These are phyloP conservation scores for Eulemur coronatus DNA, from an alignment of 2,797 vertebrate species.

Conservation along the genomic window DNA sequence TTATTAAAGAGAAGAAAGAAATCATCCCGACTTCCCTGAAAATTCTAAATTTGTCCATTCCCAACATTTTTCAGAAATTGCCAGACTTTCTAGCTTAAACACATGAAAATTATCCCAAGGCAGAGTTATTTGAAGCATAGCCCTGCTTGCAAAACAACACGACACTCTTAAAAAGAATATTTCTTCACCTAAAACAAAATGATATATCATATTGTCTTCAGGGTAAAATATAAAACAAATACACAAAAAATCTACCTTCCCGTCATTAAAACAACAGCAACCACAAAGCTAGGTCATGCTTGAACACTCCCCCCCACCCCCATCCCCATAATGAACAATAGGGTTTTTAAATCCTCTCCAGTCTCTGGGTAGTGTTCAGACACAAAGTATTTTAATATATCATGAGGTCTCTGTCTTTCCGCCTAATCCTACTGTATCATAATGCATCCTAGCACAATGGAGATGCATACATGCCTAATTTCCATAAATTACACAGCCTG, in stretches of 20 bases:
- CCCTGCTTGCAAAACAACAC: background rate
- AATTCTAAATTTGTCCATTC: background rate
- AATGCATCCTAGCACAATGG: slow-evolving; percentile 57
- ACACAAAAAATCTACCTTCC: background rate
- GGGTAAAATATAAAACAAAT: background rate
- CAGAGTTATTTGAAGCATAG: background rate
- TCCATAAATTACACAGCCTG: slow-evolving; percentile 73
- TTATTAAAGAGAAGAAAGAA: background rate
- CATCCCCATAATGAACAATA: background rate
- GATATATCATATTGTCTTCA: background rate
- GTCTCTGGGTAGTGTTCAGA: background rate
- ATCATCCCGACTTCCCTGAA: background rate
- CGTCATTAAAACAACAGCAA: background rate
- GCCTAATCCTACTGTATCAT: slow-evolving; percentile 57
- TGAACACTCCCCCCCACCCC: background rate
- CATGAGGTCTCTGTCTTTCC: slow-evolving; percentile 33
- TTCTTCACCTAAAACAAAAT: background rate
- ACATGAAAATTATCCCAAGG: background rate
- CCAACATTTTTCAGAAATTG: background rate
- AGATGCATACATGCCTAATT: slow-evolving; percentile 62
- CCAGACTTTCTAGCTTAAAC: background rate
- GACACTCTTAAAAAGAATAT: background rate
- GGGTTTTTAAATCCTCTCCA: slow-evolving; percentile 1
- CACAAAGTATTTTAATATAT: slow-evolving; percentile 62
- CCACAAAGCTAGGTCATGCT: background rate